phyloP scores from a whole-genome alignment of 2,113 vertebrate species.

The Galemys pyrenaicus region DNA sequence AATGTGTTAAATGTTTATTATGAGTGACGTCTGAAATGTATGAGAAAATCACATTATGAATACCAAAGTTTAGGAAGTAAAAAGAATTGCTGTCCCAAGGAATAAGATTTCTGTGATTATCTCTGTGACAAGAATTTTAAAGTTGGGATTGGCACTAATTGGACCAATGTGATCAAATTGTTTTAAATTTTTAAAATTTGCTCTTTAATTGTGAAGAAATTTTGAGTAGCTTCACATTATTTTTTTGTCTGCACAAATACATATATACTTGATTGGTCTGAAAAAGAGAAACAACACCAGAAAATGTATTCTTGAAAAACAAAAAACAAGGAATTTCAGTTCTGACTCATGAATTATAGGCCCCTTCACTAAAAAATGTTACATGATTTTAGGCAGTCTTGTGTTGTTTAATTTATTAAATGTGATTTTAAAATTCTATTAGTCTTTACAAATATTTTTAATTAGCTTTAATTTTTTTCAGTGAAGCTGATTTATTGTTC shows the following conservation, averaged over 20 bases:
- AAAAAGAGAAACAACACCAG: background rate
- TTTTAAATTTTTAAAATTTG: background rate
- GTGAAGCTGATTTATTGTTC: background rate
- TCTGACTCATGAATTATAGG: background rate
- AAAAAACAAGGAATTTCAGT: background rate
- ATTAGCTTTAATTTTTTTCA: background rate
- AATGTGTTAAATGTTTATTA: no score
- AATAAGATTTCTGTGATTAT: background rate
- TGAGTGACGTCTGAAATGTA: no score
- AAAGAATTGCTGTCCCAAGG: background rate
- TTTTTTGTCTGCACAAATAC: background rate
- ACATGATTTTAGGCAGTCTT: background rate
- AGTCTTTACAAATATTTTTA: background rate
- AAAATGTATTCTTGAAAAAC: background rate
- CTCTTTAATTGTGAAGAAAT: constrained; percentile 27
- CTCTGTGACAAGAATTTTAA: background rate
- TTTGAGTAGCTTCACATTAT: background rate
- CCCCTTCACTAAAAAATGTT: background rate
- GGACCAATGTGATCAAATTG: background rate
- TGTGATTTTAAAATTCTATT: constrained; percentile 9
- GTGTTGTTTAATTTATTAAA: background rate
- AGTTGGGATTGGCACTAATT: background rate
- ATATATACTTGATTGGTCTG: background rate
- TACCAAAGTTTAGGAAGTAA: no score
- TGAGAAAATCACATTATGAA: no score